phyloP scores from a whole-genome alignment of 2,888 invertebrate genomes.

The Caenorhabditis plicata region DNA sequence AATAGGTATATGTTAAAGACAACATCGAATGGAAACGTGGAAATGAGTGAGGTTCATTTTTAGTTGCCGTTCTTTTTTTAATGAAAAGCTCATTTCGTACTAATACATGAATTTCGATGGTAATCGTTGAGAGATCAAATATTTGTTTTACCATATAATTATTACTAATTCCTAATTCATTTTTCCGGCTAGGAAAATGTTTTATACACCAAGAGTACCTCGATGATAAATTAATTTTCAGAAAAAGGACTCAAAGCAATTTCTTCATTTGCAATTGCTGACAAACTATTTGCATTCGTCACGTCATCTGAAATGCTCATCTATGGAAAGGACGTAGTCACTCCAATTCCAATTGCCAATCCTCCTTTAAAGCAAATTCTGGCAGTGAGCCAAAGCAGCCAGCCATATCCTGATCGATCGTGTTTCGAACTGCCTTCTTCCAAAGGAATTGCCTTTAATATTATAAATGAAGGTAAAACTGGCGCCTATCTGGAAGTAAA shows the following conservation, averaged over 20 bases:
- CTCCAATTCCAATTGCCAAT: slow-evolving; percentile 56
- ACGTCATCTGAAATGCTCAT: slow-evolving; percentile 59
- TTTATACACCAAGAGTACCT: not conserved
- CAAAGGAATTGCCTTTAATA: slow-evolving; percentile 53
- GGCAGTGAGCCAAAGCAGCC: slow-evolving; percentile 64
- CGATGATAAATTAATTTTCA: too few relatives aligned
- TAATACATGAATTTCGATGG: too few relatives aligned
- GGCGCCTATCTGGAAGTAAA: slow-evolving; percentile 54
- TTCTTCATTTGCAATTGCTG: slow-evolving; percentile 61
- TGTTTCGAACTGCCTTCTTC: slow-evolving; percentile 61
- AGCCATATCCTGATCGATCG: slow-evolving; percentile 61
- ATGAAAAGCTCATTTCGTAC: too few relatives aligned
- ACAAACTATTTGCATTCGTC: slow-evolving; percentile 63
- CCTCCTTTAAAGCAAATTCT: slow-evolving; percentile 60
- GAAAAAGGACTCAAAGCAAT: slow-evolving; percentile 62
- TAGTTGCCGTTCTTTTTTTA: too few relatives aligned
- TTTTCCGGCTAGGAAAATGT: too few relatives aligned
- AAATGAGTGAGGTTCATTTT: too few relatives aligned
- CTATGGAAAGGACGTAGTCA: slow-evolving; percentile 51
- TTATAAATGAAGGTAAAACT: slow-evolving; percentile 62
- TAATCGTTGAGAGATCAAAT: too few relatives aligned
- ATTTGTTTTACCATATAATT: too few relatives aligned
- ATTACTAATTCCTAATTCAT: too few relatives aligned
- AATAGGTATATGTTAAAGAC: too few relatives aligned
- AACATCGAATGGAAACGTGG: too few relatives aligned